phyloP scores from a whole-genome alignment of 2,113 vertebrate genomes.

The Tichodroma muraria region DNA sequence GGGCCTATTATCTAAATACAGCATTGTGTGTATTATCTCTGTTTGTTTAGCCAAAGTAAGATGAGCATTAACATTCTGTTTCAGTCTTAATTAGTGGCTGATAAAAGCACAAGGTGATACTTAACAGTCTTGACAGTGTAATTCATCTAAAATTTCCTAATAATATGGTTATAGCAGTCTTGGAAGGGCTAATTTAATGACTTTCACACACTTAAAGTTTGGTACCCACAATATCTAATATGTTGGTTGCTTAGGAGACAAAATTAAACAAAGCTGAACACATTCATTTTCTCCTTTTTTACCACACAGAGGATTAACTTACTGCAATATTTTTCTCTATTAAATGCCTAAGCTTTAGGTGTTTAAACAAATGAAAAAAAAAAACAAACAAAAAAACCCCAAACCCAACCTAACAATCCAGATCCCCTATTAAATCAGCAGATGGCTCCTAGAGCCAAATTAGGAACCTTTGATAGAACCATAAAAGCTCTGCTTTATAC shows the following conservation, averaged over 20 bases:
- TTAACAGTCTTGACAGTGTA: conserved; percentile 38
- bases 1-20: not conserved
- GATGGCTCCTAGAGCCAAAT: conserved; percentile 52
- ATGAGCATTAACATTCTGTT: conserved; percentile 40
- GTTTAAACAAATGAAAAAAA: not conserved
- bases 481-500: conserved; percentile 32
- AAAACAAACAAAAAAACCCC: no score
- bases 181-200: conserved; percentile 29
- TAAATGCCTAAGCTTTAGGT: conserved; percentile 33
- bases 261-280: conserved; percentile 37
- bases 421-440: conserved; percentile 39
- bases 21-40: not conserved
- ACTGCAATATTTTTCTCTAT: conserved; percentile 27
- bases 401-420: not conserved
- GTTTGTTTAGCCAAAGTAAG: conserved; percentile 13
- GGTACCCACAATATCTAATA: not conserved
- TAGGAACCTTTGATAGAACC: conserved; percentile 22
- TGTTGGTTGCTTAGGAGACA: conserved; percentile 56
- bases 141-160: conserved; percentile 51
- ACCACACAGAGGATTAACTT: conserved; percentile 4
- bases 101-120: conserved; percentile 56
- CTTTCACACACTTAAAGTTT: conserved; percentile 26
- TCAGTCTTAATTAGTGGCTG: conserved; percentile 49
- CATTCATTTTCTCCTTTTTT: conserved; percentile 11
- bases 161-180: conserved; percentile 14